Evolutionary conservation across 2,888 invertebrate genomes (phyloP).

Genomic region (Lypha dubia): DNA sequence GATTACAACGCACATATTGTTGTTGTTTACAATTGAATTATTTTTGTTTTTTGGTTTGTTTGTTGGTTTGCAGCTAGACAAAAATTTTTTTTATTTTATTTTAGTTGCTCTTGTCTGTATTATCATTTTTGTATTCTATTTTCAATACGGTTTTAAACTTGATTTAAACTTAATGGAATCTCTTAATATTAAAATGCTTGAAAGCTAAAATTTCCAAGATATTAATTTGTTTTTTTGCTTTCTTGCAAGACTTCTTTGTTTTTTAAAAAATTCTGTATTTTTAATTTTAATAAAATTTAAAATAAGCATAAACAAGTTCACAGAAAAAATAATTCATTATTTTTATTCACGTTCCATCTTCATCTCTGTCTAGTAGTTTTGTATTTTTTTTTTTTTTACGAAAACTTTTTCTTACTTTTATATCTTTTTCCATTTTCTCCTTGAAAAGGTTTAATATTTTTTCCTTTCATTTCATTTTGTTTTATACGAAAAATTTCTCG

Average conservation of each 20-base stretch:
- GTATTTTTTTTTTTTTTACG: neutral
- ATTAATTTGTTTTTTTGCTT: too few species aligned
- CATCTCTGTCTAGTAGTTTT: slow-evolving; percentile 21
- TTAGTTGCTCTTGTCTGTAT: neutral
- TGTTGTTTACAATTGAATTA: slow-evolving; percentile 51
- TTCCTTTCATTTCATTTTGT: slow-evolving; percentile 4
- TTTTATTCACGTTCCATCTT: neutral
- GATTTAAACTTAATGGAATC: neutral
- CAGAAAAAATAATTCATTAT: neutral
- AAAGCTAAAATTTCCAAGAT: too few species aligned
- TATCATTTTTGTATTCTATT: neutral
- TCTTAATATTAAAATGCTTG: neutral
- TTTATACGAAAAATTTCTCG: slow-evolving; percentile 13
- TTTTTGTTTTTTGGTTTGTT: neutral
- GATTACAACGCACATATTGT: slow-evolving; percentile 63
- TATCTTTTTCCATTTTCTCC: neutral
- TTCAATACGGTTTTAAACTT: neutral
- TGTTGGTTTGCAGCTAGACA: neutral
- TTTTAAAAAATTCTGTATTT: neutral
- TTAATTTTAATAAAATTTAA: neutral
- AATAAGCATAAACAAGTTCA: neutral
- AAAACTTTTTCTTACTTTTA: neutral
- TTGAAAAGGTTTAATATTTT: neutral
- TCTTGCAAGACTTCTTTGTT: too few species aligned
- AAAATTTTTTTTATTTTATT: slow-evolving; percentile 20